Base-by-base conservation (phyloP, 2,888 invertebrate species). In the Drosophila meridiana region DNA sequence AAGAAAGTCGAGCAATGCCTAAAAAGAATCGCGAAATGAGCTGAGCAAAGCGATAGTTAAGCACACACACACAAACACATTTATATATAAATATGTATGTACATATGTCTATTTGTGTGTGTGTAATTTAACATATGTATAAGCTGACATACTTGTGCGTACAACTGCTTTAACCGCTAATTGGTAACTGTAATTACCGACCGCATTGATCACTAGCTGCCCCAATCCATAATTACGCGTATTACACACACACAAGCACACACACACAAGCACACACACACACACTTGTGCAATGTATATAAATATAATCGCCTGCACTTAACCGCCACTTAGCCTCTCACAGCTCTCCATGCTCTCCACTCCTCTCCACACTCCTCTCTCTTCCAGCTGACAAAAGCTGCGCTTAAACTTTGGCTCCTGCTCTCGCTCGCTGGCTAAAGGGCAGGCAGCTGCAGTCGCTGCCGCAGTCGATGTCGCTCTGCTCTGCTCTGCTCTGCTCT, bases 161-260 rank as follows among this genome's bases (percentile, higher is more conserved):
- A 62, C 40, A 9, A 42, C 42, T 57, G 62, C 57, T 45, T 50
- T 40, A 70, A 78, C 56, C 69, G 30, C 70, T 74, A 70, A 70
- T 77, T 74, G 70, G 71, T 52, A 50, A 55, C 55, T 64, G 61
- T 74, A 78, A 67, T 73, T 63, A 65, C 30, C 71, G 61, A 59
- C 65, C 70, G 75, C 71, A 66, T 69, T 72, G 68, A 78, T 79
- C 80, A 68, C 59, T 63, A 65, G 62, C 72, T 72, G 56, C 45
- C 48, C 13, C 36, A 59, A 62, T 61, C 76, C 79, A 79, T 78
- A 75, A 75, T 78, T 71, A 43, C 72, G 32, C 40, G 20, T 36
- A 69, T 61, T 30, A 64, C 32, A 45, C 14, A 48, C 32, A 40
- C 11, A 48, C n/a, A n/a, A n/a, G n/a, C 43, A 52, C 28, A 52